Evolutionary conservation across 2,888 invertebrate species (phyloP).

Genomic region (Limenitis arthemis): DNA sequence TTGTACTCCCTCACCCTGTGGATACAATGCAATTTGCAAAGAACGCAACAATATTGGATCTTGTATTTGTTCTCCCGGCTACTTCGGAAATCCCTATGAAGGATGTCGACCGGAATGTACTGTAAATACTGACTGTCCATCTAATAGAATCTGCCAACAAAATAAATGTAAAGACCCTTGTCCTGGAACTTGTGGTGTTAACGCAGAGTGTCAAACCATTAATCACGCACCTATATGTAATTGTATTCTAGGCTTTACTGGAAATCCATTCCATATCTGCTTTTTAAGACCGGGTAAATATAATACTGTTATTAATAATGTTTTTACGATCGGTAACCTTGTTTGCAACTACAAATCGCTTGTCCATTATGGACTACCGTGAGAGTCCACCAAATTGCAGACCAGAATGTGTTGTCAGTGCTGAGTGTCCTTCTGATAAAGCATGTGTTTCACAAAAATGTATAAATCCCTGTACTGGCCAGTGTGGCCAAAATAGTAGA

Average conservation of each 20-base stretch:
- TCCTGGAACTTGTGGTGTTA: conserved; percentile 81
- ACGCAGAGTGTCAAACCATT: conserved; percentile 80
- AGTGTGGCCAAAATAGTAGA: conserved; percentile 80
- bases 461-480: conserved; percentile 78
- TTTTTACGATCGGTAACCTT: not conserved
- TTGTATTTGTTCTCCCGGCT: conserved; percentile 77
- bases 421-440: conserved; percentile 77
- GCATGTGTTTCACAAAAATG: conserved; percentile 81
- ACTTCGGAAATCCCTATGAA: conserved; percentile 75
- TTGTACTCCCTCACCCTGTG: conserved; percentile 82
- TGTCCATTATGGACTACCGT: too few species aligned
- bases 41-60: conserved; percentile 80
- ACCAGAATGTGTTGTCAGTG: conserved; percentile 80
- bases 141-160: conserved; percentile 79
- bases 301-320: not conserved
- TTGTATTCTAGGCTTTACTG: conserved; percentile 76
- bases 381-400: conserved; percentile 80
- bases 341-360: too few species aligned
- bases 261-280: conserved; percentile 71
- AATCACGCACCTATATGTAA: conserved; percentile 81
- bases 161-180: conserved; percentile 85
- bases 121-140: conserved; percentile 80
- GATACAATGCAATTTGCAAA: conserved; percentile 79
- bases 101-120: conserved; percentile 84
- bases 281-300: conserved; percentile 44